Base-by-base conservation (phyloP, 2,888 invertebrate genomes). In the Lypha dubia region DNA sequence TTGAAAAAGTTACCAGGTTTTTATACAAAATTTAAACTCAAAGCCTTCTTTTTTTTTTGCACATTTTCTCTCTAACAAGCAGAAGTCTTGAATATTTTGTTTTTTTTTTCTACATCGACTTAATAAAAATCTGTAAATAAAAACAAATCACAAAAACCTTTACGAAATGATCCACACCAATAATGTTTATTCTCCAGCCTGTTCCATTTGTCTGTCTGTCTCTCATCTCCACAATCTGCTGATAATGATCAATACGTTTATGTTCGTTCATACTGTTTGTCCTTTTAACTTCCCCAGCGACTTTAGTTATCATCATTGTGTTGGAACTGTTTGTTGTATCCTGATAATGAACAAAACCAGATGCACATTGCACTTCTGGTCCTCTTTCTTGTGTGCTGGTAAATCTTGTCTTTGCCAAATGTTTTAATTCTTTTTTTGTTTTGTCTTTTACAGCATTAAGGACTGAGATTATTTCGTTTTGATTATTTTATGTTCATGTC, bases 161-260 rank as follows among this genome's bases (percentile, higher is more conserved):
- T 46, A 24, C 65, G 24, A 73, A 74, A 51, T 80, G 73, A 80
- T 73, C 60, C 60, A 41, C 65, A 80, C 67, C 58, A 67, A 67
- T 60, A 41, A 32, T 73, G 38, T 41, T 35, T 38, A 49, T 5
- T 24, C 56, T 56, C 41, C 17, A n/a, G 24, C 13, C 28, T 5
- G 8, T 8, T 53, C 68, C 41, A 35, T 41, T 38, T 67, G 53
- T 20, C 32, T 53, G 65, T 79, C 15, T 58, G 58, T n/a, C 35
- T 49, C n/a, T 17, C 44, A 76, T 56, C 46, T 58, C 11, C 67
- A 38, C 63, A 77, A 84, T 80, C 76, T 80, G 56, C 17, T 81
- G 81, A 84, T 80, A 84, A 80, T 74, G 74, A 84, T 84, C 81
- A 68, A 77, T 79, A 70, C 51, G 70, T 77, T 84, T 60, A 71